These are phyloP conservation scores for Percina caprodes DNA, from an alignment of 2,113 vertebrate species.

Conservation along the genomic window DNA sequence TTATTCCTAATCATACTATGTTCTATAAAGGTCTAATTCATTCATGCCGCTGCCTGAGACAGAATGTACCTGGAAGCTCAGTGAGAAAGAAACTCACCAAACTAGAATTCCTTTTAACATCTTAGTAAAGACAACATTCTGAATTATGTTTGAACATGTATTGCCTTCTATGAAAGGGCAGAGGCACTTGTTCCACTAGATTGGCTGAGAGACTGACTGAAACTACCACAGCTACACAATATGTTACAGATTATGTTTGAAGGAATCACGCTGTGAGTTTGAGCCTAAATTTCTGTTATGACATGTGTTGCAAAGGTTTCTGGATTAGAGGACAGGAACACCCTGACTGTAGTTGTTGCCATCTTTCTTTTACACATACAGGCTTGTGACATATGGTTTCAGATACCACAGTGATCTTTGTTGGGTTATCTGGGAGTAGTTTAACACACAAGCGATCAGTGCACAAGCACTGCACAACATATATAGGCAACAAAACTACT, in stretches of 20 bases:
- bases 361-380: neutral
- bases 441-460: too few species aligned
- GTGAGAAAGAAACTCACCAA: constrained; percentile 15
- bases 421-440: neutral
- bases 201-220: neutral
- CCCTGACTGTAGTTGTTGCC: too few species aligned
- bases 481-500: too few species aligned
- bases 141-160: constrained; percentile 19
- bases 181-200: neutral
- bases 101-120: constrained; percentile 11
- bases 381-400: neutral
- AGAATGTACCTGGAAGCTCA: neutral
- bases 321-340: neutral
- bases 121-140: neutral
- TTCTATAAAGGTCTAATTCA: neutral
- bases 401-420: neutral
- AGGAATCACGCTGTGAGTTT: neutral
- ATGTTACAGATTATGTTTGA: neutral
- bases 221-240: neutral
- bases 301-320: neutral
- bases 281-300: constrained; percentile 8
- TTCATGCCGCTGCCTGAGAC: neutral
- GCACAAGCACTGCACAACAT: too few species aligned
- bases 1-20: too few species aligned
- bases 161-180: constrained; percentile 23